Conservation (phyloP, 2,797 vertebrate species). For the Hemibagrus guttatus region DNA sequence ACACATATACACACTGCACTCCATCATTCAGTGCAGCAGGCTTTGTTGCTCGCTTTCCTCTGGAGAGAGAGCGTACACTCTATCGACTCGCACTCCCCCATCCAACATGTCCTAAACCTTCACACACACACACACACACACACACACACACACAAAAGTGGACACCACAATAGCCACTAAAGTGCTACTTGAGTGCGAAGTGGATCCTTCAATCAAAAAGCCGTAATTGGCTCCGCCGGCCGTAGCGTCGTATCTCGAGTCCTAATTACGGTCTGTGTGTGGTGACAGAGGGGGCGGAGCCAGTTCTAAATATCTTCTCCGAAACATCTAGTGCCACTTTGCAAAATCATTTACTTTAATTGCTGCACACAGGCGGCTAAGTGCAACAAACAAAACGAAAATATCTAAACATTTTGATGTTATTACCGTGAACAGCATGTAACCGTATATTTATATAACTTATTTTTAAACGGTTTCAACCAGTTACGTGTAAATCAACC, state of each 20-base stretch:
- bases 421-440: too few species aligned
- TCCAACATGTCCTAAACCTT: background rate
- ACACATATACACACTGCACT: background rate
- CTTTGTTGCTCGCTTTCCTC: constrained; percentile 37
- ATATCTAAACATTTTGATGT: too few species aligned
- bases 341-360: background rate
- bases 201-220: constrained; percentile 34
- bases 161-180: constrained; percentile 29
- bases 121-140: constrained; percentile 24
- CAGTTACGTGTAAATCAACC: background rate
- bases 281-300: background rate
- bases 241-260: background rate
- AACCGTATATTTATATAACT: too few species aligned
- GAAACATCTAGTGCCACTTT: background rate
- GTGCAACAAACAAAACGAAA: background rate
- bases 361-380: background rate
- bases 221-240: background rate
- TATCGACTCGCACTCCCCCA: background rate
- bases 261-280: constrained; percentile 31
- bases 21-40: constrained; percentile 34
- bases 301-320: background rate
- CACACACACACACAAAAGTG: constrained; percentile 21
- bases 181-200: constrained; percentile 47
- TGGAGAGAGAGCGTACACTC: background rate
- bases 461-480: too few species aligned